Conservation (phyloP, 2,113 vertebrate species). For the Myotis davidii region DNA sequence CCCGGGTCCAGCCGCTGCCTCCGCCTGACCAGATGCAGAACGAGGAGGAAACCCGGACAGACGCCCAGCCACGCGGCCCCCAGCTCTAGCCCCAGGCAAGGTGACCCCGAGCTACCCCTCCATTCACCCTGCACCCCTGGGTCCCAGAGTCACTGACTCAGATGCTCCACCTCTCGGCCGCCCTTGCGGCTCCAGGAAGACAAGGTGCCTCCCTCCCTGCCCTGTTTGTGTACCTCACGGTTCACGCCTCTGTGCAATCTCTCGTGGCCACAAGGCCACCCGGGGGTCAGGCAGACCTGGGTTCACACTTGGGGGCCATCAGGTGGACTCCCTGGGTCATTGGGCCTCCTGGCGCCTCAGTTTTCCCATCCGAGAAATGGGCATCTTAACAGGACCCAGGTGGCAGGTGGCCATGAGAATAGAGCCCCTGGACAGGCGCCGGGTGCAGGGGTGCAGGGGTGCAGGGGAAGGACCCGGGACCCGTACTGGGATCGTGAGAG, state of each 20-base stretch:
- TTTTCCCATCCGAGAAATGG: neutral
- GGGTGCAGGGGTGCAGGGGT: neutral
- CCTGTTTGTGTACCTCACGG: rapidly evolving
- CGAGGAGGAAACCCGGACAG: neutral
- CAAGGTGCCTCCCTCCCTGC: rapidly evolving
- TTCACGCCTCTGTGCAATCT: neutral
- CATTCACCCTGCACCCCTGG: neutral
- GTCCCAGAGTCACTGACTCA: neutral
- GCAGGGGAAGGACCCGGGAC: rapidly evolving
- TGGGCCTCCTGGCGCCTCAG: rapidly evolving
- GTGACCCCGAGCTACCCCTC: neutral
- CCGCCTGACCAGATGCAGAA: rapidly evolving
- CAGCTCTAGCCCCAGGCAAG: neutral
- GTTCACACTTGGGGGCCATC: rapidly evolving
- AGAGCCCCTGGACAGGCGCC: rapidly evolving
- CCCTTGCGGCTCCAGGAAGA: rapidly evolving
- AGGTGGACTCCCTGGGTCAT: rapidly evolving
- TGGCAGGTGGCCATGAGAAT: neutral
- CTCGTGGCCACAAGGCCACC: rapidly evolving
- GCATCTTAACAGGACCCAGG: rapidly evolving
- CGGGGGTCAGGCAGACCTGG: rapidly evolving
- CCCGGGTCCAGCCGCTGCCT: neutral
- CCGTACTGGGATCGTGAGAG: rapidly evolving
- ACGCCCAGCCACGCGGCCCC: too few species aligned
- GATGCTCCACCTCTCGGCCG: neutral